Conservation (phyloP, 2,797 vertebrate genomes). For the Sebastes nivosus region DNA sequence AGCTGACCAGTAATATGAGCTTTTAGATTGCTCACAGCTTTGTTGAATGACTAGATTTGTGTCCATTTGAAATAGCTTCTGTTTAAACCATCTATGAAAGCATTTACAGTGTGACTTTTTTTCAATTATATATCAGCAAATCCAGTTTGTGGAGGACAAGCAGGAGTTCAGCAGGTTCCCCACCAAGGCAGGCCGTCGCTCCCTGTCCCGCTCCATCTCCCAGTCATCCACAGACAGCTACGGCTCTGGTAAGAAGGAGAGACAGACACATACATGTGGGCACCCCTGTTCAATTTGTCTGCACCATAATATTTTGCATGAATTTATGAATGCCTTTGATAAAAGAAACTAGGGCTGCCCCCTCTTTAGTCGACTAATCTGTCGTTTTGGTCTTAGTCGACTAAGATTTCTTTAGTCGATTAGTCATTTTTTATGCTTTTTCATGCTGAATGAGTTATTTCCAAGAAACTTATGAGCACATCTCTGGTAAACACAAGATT, state of each 20-base stretch:
- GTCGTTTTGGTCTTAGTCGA: no score
- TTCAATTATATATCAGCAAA: conserved; percentile 82
- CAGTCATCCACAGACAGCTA: conserved; percentile 98
- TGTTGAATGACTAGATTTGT: background rate
- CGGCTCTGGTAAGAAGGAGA: conserved; percentile 86
- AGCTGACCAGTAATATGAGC: background rate
- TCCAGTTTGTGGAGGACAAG: conserved; percentile 97
- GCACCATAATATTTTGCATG: background rate
- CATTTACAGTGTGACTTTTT: background rate
- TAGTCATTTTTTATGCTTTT: no score
- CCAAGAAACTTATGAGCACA: no score
- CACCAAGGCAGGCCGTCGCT: conserved; percentile 92
- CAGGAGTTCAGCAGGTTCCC: conserved; percentile 96
- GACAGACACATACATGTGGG: background rate
- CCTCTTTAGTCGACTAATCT: no score
- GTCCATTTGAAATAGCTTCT: background rate
- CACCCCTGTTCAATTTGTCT: background rate
- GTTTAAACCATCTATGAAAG: background rate
- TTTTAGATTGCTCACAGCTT: background rate
- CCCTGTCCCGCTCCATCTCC: conserved; percentile 94
- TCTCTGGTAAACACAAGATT: no score
- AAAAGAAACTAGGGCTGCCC: background rate
- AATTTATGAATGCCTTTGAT: background rate
- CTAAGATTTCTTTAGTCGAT: no score
- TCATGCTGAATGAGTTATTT: no score